A percentile compares a stretch with the other conserved stretches of the same genome.
These are phyloP conservation scores for Abramis brama DNA, from an alignment of 2,113 vertebrate genomes.

Conservation along the genomic window DNA sequence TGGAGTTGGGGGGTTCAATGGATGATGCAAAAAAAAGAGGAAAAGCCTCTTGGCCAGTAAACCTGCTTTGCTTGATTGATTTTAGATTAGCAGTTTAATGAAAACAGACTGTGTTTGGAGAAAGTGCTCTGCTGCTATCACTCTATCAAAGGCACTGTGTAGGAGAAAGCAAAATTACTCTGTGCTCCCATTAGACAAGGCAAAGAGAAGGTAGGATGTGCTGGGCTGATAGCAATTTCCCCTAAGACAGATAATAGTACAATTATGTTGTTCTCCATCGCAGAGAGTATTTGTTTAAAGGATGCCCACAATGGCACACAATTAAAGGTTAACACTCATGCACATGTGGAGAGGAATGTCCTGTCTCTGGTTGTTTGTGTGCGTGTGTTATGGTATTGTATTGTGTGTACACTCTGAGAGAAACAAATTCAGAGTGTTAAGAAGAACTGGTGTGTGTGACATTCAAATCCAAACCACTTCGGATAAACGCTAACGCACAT, in stretches of 20 bases:
- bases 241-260: conserved; percentile 58
- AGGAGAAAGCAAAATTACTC: conserved; percentile 65
- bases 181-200: conserved; percentile 62
- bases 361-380: not conserved
- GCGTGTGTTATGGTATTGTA: not conserved
- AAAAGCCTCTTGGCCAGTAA: conserved; percentile 59
- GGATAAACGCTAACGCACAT: not conserved
- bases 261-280: conserved; percentile 52
- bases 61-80: conserved; percentile 69
- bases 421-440: not conserved
- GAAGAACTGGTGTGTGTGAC: not conserved
- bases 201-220: conserved; percentile 53
- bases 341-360: not conserved
- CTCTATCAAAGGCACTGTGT: conserved; percentile 71
- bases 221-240: conserved; percentile 60
- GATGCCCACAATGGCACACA: conserved; percentile 45
- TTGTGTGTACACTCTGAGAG: not conserved
- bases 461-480: not conserved
- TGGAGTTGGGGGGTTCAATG: not conserved
- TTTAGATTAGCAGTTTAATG: conserved; percentile 81
- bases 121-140: conserved; percentile 68
- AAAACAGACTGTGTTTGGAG: conserved; percentile 79
- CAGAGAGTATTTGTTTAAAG: conserved; percentile 53
- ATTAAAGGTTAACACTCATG: conserved; percentile 48
- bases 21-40: conserved; percentile 24